phyloP scores from a whole-genome alignment of 2,113 vertebrate genomes.

The Sapajus apella region DNA sequence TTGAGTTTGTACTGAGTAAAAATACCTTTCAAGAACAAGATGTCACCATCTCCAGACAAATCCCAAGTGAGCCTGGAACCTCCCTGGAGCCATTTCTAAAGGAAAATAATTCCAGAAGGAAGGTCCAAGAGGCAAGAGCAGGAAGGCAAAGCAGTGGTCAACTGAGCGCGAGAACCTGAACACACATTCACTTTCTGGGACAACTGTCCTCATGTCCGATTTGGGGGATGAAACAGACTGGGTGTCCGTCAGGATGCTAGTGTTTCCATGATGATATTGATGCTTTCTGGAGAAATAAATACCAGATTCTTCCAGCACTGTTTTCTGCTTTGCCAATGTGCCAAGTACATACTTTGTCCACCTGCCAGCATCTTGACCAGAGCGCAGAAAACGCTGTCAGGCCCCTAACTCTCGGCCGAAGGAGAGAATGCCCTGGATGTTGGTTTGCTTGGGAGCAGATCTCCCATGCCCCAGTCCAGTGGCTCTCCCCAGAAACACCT shows the following conservation, averaged over 20 bases:
- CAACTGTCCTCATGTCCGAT: not conserved
- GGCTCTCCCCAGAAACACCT: not conserved
- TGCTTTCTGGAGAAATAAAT: not conserved
- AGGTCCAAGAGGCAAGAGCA: not conserved
- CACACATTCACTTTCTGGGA: accelerated
- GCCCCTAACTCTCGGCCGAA: not conserved
- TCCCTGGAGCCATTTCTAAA: not conserved
- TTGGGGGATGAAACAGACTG: not conserved
- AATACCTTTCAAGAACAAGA: not conserved
- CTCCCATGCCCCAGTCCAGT: not conserved
- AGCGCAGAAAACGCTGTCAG: accelerated
- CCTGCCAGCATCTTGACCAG: accelerated
- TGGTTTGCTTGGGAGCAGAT: accelerated
- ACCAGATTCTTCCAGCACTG: not conserved
- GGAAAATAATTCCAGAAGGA: not conserved
- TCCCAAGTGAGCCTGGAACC: not conserved
- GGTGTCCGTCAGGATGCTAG: not conserved
- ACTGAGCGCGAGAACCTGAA: accelerated
- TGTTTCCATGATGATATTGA: not conserved
- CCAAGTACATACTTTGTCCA: no score
- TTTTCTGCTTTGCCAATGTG: not conserved
- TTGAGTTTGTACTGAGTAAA: not conserved
- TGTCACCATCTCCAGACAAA: not conserved
- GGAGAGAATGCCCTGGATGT: not conserved
- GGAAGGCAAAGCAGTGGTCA: not conserved